Base-by-base conservation (phyloP, 2,113 vertebrate species). In the Forbesichthys agassizii region DNA sequence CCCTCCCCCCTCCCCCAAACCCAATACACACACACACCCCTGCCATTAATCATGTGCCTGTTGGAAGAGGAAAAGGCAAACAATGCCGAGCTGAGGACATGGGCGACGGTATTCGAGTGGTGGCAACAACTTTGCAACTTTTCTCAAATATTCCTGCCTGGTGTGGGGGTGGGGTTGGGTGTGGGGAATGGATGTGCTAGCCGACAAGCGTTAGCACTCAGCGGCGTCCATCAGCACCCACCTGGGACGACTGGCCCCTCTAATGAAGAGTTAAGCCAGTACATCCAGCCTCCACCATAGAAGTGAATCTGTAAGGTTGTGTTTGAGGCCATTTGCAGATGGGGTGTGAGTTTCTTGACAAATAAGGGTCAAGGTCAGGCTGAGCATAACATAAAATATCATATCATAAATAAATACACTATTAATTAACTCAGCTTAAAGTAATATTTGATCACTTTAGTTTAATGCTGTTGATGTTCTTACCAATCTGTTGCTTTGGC, bases 181-280 rank as follows among this genome's bases (percentile, higher is more conserved):
- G 13, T 74, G 75, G 65, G 49, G 79, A 70, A 90, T 84, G 88
- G 86, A 84, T 82, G 81, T 84, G 88, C 84, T 84, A 90, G 85
- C 88, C 87, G 92, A 89, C 92, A 92, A 93, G 93, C 91, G 91
- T 88, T 93, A 85, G 83, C 90, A 93, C 91, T 92, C 90, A 90
- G 78, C 85, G 61, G 78, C 69, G 77, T 81, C 89, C 89, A 86
- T 91, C 91, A 90, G 92, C 36, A 8, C 36, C 36, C 36, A 42
- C 7, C 36, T 42, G 36, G 36, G 36, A 8, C 36, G 4, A 5
- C 7, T 42, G 36, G 36, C 36, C 36, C 7, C 36, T 42, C 36
- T 42, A 42, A 42, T 42, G 4, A 42, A 42, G 5, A 42, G 36
- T 42, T 42, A 42, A 42, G 36, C 36, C 36, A 42, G 36, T 5